Evolutionary conservation across 1,140 invertebrate genomes (phyloP), one percentile per base, ranked within the genome.

Genomic region (Drosophila rufa): DNA sequence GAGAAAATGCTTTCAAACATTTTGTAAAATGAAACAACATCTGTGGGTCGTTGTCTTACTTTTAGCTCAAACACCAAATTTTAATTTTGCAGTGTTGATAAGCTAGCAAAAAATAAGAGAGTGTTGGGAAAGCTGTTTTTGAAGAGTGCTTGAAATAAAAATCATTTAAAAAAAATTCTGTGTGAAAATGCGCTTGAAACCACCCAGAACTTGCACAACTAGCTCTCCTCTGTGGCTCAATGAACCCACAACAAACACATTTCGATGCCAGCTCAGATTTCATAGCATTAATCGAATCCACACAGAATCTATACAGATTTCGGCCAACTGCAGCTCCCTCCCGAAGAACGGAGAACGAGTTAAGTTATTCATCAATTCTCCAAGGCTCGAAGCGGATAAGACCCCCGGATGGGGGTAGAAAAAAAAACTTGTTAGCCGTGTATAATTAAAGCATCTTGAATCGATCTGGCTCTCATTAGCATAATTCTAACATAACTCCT

Each of bases 401-500:
- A 68, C 9, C 46, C 36, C 36, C 36, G 36, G 4, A 22, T 17
- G 40, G 33, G 27, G 19, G 19, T 46, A 14, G 40, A 25, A 56
- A 45, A 40, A 33, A 74, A 77, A 83, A 83, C 75, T 82, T 81
- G 79, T 81, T 81, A 68, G 50, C 56, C 79, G 79, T 75, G 79
- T 76, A 81, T 82, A 84, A 80, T 80, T 77, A 84, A 73, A 78
- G 73, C 78, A 85, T 85, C 82, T 78, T 38, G 57, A 48, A 27
- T 75, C 79, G 65, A 68, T 84, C 64, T 73, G 57, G 59, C 65
- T 60, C 82, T 87, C 70, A 89, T 86, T 89, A 89, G 76, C 83
- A 86, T 86, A 86, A 86, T 86, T 86, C 83, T 74, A 89, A 80
- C 84, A 89, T 86, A 86, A 83, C 79, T 86, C 76, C 83, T 61